Base-by-base conservation (phyloP, 1,140 invertebrate genomes). In the Tetramorium parvispinum region DNA sequence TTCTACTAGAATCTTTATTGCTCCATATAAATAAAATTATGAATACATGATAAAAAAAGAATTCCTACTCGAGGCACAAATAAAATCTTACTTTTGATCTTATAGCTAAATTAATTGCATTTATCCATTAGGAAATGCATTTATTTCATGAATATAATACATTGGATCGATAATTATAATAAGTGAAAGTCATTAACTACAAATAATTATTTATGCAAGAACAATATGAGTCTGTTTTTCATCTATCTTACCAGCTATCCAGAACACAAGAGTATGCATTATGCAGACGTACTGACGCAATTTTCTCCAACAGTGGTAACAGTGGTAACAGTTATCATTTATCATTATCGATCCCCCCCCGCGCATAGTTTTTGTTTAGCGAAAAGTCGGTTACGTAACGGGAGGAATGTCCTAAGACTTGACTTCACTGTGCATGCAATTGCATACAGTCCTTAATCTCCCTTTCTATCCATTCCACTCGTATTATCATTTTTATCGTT, bases 401-500 rank as follows among this genome's bases (percentile, higher is more conserved):
- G 63, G 78, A 43, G 63, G 37, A 81, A 81, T 70, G 37, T 70
- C 78, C 63, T 81, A 57, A 51, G 16, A 51, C 10, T 16, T 3
- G 63, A 24, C 32, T 70, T 21, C 16, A 18, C 21, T 18, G 5
- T 21, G 27, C 24, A 73, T 21, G 32, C 51, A 75, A 16, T 13
- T 40, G 51, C 51, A 78, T n/a, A 65, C 11, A 65, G 24, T 32
- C 43, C 43, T 43, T 46, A 61, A 77, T 61, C 21, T 21, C 24
- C 18, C 43, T 32, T 78, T 65, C 53, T 46, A 78, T 61, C 7
- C 75, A 40, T 2, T 21, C 21, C 11, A 16, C 18, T 55, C 7
- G 10, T 16, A 63, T 78, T 78, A 78, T 78, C 57, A 78, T 78
- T 65, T 78, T 65, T 65, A 78, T 78, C 76, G 59, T 11, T 37